Evolutionary conservation across 1,140 invertebrate species (phyloP), one percentile per base, ranked within the genome.

Genomic region (Anastrepha ludens): DNA sequence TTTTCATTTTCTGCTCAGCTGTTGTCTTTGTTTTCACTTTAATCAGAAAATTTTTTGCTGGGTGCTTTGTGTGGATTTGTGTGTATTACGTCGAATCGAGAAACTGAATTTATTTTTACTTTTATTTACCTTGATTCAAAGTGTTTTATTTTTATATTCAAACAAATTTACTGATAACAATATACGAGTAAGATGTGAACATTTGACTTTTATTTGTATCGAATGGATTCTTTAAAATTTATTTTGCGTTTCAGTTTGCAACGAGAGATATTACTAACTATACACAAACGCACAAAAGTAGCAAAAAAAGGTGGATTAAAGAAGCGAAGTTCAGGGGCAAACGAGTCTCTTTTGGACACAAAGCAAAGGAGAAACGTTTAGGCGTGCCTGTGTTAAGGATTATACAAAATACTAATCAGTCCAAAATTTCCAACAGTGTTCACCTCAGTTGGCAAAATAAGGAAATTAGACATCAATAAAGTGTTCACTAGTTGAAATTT

Each of bases 121-220:
- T 78, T 78, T 78, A 78, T 78, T 78, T 78, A 78, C 74, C 44
- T 78, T 55, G 74, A 78, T 78, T 78, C 74, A 78, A 78, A 78
- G n/a, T 50, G 44, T 78, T 78, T 78, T 74, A 74, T 74, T 78
- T 78, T 78, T 39, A n/a, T 78, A 78, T 3, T 50, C 47, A 78
- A 55, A 78, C 74, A 50, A 50, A n/a, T 15, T 50, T 78, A 78
- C 67, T 78, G 47, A 78, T 78, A 78, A 78, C 74, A 78, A 20
- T 39, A 9, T 78, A 39, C 47, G 50, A 55, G 74, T 78, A 55
- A 78, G 74, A 78, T 55, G 9, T 55, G 15, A 78, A 50, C 47
- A 44, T 78, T 20, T 78, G 74, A 78, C 44, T 78, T 78, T 78
- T 3, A n/a, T 44, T 50, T 78, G 15, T 55, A 50, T 47, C 3